Percentiles rank a stretch among this genome's conserved stretches.
phyloP scores from a whole-genome alignment of 2,888 invertebrate species.

The Fragum fragum region DNA sequence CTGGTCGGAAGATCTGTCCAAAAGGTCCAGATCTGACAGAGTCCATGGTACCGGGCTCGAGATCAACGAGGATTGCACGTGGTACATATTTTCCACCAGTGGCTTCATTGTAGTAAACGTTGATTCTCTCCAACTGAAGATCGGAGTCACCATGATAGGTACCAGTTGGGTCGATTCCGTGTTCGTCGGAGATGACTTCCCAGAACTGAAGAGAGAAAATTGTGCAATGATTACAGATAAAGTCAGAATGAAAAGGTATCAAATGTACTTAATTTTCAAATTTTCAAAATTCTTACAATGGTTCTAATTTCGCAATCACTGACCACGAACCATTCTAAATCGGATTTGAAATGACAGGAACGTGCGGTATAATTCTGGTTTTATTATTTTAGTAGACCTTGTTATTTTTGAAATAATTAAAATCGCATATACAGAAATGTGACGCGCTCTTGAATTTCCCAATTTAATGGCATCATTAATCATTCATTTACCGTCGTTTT shows the following conservation, averaged over 20 bases:
- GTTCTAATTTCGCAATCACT: no score
- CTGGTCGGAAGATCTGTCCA: constrained; percentile 91
- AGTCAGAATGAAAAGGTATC: background rate
- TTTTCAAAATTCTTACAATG: no score
- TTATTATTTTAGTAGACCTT: no score
- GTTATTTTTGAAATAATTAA: no score
- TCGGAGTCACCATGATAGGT: constrained; percentile 91
- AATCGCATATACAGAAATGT: background rate
- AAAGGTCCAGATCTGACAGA: constrained; percentile 97
- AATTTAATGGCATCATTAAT: background rate
- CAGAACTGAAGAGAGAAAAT: constrained; percentile 77
- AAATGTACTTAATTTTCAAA: no score
- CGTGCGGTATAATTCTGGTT: no score
- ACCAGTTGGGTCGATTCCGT: constrained; percentile 84
- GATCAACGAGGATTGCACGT: constrained; percentile 95
- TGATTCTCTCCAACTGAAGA: constrained; percentile 95
- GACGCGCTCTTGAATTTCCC: background rate
- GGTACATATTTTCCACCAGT: constrained; percentile 95
- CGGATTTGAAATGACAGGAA: no score
- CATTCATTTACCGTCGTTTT: background rate
- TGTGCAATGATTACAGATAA: background rate
- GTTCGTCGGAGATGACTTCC: constrained; percentile 86
- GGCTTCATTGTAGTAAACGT: constrained; percentile 97
- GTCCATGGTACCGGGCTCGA: constrained; percentile 99
- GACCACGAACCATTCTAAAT: no score